Base-by-base conservation (phyloP, 2,888 invertebrate genomes). In the Aphrophora alni region DNA sequence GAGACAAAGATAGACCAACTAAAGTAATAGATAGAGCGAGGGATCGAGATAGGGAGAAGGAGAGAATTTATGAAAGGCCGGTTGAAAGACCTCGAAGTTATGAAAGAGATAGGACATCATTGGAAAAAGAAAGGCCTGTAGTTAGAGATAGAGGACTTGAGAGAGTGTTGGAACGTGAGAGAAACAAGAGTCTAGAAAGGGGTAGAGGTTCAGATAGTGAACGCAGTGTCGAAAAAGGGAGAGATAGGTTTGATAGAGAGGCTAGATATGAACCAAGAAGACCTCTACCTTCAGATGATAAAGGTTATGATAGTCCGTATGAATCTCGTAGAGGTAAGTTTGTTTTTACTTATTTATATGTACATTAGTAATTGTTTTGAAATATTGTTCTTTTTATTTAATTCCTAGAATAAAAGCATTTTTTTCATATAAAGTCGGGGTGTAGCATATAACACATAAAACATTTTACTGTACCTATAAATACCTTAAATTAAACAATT, bases 151-250 rank as follows among this genome's bases (percentile, higher is more conserved):
- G 85, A 38, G 84, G 82, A 86, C 87, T 26, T 85, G 86, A 26
- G 87, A 88, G 78, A 86, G 84, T 83, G 86, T 87, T 83, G 87
- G 87, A 81, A 87, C 88, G 82, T 86, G 87, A 72, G 27, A 81
- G 81, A 68, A 82, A 81, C 25, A 79, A 81, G 72, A 71, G 79
- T 70, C n/a, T 81, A 73, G 77, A 83, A 72, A 25, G 83, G 70
- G 26, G 81, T 33, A 78, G 83, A 69, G 69, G 33, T n/a, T 26
- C 69, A 27, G 75, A 72, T 24, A 33, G 71, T 25, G 81, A 81
- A n/a, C 68, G 81, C 1, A 78, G 78, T 27, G 38, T 71, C 3
- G 74, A 78, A 24, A 77, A 77, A 74, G 75, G 81, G 12, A 82
- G 81, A 26, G 80, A 82, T 14, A 77, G 82, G 33, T 75, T 75